Evolutionary conservation across 2,797 vertebrate species (phyloP).

Genomic region (Anabas testudineus): DNA sequence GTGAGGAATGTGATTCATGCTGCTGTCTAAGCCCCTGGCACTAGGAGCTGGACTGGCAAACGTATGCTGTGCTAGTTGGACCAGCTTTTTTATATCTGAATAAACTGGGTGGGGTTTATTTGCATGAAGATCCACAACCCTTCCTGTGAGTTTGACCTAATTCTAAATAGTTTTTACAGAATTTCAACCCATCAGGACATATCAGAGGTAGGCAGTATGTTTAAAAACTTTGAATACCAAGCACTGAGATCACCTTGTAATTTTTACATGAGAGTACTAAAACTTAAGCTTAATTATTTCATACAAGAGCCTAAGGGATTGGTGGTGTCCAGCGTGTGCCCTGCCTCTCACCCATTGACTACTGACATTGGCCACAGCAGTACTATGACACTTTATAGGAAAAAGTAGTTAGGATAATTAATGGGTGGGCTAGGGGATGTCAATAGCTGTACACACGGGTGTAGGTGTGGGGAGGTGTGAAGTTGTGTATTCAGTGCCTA

Average conservation of each 20-base stretch:
- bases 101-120: not conserved
- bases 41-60: conserved; percentile 41
- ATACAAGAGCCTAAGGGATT: not conserved
- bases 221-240: not conserved
- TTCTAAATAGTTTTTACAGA: too few species aligned
- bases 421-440: too few species aligned
- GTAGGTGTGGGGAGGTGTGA: not conserved
- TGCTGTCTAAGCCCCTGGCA: conserved; percentile 50
- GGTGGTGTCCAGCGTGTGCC: too few species aligned
- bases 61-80: conserved; percentile 1
- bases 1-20: conserved; percentile 46
- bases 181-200: too few species aligned
- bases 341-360: too few species aligned
- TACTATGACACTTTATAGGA: too few species aligned
- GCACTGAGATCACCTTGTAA: not conserved
- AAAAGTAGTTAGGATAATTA: too few species aligned
- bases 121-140: not conserved
- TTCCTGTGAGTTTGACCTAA: not conserved
- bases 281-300: conserved; percentile 5
- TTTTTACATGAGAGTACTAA: conserved; percentile 1
- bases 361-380: too few species aligned
- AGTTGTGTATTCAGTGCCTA: not conserved
- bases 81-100: too few species aligned
- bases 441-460: not conserved
- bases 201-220: not conserved